Conservation (phyloP, 2,113 vertebrate genomes). For the Puntigrus tetrazona region DNA sequence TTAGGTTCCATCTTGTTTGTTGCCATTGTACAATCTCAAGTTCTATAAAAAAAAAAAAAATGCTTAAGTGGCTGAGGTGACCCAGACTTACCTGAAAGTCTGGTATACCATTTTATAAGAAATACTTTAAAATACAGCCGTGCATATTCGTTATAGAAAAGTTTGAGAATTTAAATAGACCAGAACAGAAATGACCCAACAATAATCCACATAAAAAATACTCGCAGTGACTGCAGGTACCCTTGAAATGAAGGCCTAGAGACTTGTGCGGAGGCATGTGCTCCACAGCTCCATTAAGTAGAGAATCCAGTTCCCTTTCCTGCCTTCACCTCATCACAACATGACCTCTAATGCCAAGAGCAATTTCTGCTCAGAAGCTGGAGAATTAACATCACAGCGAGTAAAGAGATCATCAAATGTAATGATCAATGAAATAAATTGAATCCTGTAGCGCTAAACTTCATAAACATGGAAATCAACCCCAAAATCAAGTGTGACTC, state of each 20-base stretch:
- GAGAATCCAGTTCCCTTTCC: constrained; percentile 37
- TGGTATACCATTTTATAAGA: not conserved
- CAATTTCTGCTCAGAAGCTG: constrained; percentile 40
- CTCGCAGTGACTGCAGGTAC: not conserved
- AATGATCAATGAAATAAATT: constrained; percentile 64
- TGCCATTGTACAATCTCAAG: not conserved
- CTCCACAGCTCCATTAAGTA: constrained; percentile 17
- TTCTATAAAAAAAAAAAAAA: not conserved
- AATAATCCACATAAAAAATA: not conserved
- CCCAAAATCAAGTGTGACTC: constrained; percentile 68
- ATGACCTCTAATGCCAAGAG: constrained; percentile 45
- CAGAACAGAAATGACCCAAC: not conserved
- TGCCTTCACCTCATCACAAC: constrained; percentile 41
- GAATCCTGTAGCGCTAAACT: constrained; percentile 61
- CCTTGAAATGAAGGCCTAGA: constrained; percentile 1
- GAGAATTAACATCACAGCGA: constrained; percentile 52
- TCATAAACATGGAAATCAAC: constrained; percentile 63
- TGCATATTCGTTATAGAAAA: not conserved
- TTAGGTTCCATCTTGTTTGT: not conserved
- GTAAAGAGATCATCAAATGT: constrained; percentile 62
- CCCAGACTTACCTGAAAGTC: not conserved
- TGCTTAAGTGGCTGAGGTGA: not conserved
- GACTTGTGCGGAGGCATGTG: not conserved
- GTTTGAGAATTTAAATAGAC: not conserved
- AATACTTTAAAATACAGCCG: not conserved